Evolutionary conservation across 2,113 vertebrate species (phyloP).

Genomic region (Ciconia boyciana): DNA sequence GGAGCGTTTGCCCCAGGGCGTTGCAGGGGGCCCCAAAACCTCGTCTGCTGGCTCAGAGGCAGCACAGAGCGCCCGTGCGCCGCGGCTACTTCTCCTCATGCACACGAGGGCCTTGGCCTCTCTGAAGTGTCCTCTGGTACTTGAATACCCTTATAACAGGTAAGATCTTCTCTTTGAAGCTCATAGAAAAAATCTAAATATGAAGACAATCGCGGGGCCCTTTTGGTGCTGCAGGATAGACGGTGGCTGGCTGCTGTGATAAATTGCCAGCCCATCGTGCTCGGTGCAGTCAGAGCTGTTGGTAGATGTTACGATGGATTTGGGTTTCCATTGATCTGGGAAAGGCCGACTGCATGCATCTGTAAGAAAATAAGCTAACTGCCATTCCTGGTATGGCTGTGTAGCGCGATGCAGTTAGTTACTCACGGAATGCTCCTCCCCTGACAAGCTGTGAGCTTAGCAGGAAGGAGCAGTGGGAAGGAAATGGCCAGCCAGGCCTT

Average conservation of each 20-base stretch:
- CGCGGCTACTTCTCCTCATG: rapidly evolving
- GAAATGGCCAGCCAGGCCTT: neutral
- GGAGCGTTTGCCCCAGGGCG: rapidly evolving
- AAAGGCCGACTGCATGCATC: neutral
- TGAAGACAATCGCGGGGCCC: neutral
- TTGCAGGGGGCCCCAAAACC: rapidly evolving
- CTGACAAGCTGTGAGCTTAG: neutral
- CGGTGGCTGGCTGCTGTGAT: neutral
- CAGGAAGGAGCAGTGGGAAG: neutral
- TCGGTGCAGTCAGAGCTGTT: neutral
- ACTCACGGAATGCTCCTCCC: neutral
- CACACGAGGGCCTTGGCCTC: rapidly evolving
- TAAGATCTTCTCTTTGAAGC: neutral
- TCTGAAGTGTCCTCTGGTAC: neutral
- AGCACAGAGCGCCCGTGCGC: rapidly evolving
- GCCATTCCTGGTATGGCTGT: neutral
- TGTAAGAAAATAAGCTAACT: neutral
- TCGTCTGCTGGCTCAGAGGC: neutral
- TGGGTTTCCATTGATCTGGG: neutral
- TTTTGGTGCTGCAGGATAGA: neutral
- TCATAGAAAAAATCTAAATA: neutral
- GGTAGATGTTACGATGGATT: neutral
- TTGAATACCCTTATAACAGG: neutral
- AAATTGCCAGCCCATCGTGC: neutral
- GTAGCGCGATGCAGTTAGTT: neutral